phyloP scores from a whole-genome alignment of 2,113 vertebrate genomes.

The Platichthys flesus region DNA sequence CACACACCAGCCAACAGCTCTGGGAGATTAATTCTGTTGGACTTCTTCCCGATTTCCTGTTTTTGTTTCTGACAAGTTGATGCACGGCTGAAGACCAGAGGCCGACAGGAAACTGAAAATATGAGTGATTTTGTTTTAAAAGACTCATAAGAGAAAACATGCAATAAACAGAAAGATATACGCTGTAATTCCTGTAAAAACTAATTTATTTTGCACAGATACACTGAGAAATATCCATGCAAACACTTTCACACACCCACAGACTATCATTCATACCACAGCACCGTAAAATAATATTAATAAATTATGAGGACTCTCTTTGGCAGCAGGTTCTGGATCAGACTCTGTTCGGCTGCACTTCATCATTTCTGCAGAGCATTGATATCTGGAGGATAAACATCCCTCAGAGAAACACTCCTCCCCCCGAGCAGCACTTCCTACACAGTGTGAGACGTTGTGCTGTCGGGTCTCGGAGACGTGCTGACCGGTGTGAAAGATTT shows the following conservation, averaged over 20 bases:
- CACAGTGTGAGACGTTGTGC: not conserved
- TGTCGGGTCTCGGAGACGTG: not conserved
- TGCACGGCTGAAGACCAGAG: not conserved
- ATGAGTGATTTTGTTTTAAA: no score
- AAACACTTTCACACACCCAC: not conserved
- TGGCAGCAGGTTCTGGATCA: constrained; percentile 17
- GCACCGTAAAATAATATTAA: not conserved
- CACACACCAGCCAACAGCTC: not conserved
- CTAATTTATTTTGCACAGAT: no score
- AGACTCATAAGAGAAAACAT: not conserved
- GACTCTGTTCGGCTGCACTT: not conserved
- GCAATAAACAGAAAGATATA: not conserved
- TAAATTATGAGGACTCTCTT: not conserved
- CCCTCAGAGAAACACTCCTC: not conserved
- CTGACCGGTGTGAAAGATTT: not conserved
- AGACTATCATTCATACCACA: not conserved
- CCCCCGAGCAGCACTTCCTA: not conserved
- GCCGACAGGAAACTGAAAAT: not conserved
- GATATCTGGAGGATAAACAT: constrained; percentile 3
- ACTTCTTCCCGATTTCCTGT: not conserved
- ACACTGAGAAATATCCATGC: not conserved
- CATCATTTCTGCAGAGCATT: not conserved
- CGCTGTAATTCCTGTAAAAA: not conserved
- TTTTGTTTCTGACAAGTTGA: not conserved
- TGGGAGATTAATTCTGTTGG: not conserved